Percentiles rank a stretch among this genome's conserved stretches.
These are phyloP conservation scores for Bellardia bayeri DNA, from an alignment of 2,888 invertebrate genomes.

Conservation along the genomic window DNA sequence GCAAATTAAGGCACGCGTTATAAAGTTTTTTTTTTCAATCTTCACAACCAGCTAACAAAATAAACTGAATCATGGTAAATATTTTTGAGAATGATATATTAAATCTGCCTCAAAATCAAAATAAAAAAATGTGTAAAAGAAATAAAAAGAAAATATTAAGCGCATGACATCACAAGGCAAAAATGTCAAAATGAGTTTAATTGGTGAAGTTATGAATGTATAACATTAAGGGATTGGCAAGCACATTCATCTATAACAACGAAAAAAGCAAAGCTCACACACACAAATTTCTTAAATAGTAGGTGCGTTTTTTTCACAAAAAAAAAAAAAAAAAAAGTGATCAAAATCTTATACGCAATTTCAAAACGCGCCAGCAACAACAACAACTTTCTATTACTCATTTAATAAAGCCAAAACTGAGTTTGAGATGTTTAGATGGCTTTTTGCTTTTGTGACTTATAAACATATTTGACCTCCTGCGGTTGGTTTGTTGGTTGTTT, in stretches of 20 bases:
- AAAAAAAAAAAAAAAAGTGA: conserved; percentile 4
- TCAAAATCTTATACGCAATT: conserved; percentile 61
- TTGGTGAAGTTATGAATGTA: conserved; percentile 56
- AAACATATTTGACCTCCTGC: conserved; percentile 71
- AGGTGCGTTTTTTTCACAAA: conserved; percentile 56
- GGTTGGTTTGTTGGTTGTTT: conserved; percentile 57
- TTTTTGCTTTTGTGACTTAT: conserved; percentile 42
- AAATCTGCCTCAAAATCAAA: background rate
- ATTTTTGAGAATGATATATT: conserved; percentile 15
- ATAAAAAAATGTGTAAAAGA: conserved; percentile 15
- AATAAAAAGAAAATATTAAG: conserved; percentile 28
- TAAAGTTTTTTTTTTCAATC: conserved; percentile 18
- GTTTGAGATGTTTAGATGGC: conserved; percentile 47
- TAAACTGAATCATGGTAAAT: conserved; percentile 56
- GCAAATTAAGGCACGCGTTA: conserved; percentile 71
- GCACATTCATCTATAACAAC: conserved; percentile 67
- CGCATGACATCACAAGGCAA: conserved; percentile 73
- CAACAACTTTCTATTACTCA: conserved; percentile 63
- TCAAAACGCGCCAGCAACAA: conserved; percentile 11
- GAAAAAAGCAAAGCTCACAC: conserved; percentile 11
- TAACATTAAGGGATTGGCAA: conserved; percentile 69
- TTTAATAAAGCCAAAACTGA: conserved; percentile 30
- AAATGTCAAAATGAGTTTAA: conserved; percentile 72
- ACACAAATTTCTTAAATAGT: conserved; percentile 50
- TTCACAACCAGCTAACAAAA: conserved; percentile 1